Percentiles rank a stretch among this genome's conserved stretches.
These are phyloP conservation scores for Drosophila rufa DNA, from an alignment of 1,140 invertebrate species.

Conservation along the genomic window DNA sequence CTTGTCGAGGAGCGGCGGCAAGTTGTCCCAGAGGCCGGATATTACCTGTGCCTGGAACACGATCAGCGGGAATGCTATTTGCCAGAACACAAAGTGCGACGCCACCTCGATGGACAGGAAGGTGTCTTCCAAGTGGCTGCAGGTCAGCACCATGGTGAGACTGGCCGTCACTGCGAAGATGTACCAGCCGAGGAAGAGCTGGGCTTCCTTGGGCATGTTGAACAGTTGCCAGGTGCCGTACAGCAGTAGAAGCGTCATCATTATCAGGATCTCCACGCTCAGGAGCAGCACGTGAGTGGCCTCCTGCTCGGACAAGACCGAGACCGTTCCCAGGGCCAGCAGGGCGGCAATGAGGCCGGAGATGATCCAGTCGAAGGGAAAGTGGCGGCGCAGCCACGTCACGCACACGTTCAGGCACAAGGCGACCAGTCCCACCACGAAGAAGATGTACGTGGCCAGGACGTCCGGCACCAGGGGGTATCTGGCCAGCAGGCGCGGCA, in stretches of 20 bases:
- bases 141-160: background rate
- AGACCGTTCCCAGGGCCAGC: constrained; percentile 27
- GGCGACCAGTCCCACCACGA: background rate
- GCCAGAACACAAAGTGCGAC: constrained; percentile 19
- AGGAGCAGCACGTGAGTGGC: background rate
- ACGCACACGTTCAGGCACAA: constrained; percentile 33
- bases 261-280: constrained; percentile 27
- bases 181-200: constrained; percentile 23
- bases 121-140: background rate
- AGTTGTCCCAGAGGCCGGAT: constrained; percentile 18
- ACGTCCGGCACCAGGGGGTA: background rate
- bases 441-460: constrained; percentile 5
- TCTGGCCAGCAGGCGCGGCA: background rate
- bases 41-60: constrained; percentile 56
- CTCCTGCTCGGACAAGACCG: background rate
- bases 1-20: constrained; percentile 24
- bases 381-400: constrained; percentile 19
- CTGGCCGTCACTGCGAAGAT: background rate
- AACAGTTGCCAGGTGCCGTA: constrained; percentile 35
- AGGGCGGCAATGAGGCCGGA: constrained; percentile 15
- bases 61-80: constrained; percentile 32
- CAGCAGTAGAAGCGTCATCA: constrained; percentile 31
- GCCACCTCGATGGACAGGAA: background rate
- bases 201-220: background rate
- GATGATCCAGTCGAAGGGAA: constrained; percentile 47